Evolutionary conservation across 2,797 vertebrate genomes (phyloP).

Genomic region (Carapus acus): DNA sequence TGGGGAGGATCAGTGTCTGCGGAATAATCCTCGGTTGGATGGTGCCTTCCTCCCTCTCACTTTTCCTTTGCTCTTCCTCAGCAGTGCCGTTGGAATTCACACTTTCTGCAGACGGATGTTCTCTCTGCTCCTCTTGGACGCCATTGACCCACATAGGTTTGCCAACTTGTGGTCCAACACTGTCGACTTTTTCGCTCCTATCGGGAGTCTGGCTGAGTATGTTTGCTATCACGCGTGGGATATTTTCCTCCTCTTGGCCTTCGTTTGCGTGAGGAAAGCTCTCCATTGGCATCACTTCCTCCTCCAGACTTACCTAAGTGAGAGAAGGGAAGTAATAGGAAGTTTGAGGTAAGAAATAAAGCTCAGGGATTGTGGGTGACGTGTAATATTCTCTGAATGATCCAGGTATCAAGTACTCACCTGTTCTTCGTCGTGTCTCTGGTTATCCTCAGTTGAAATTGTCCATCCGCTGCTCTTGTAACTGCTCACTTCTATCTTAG

Average conservation of each 20-base stretch:
- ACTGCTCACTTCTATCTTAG: constrained; percentile 4
- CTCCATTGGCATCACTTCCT: not conserved
- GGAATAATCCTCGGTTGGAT: no score
- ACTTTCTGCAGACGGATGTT: not conserved
- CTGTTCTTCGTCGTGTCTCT: constrained; percentile 19
- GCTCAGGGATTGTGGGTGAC: not conserved
- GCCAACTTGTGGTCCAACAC: not conserved
- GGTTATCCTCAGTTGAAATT: constrained; percentile 1
- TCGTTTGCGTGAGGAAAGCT: constrained; percentile 2
- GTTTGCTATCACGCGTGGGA: not conserved
- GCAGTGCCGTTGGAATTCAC: not conserved
- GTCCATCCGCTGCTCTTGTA: not conserved
- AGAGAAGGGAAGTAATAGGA: constrained; percentile 15
- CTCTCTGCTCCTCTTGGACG: constrained; percentile 6
- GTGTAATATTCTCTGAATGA: not conserved
- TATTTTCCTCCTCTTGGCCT: constrained; percentile 15
- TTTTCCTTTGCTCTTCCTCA: constrained; percentile 9
- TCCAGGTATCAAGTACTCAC: constrained; percentile 12
- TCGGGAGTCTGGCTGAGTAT: not conserved
- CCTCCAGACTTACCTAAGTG: constrained; percentile 32
- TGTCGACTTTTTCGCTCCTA: not conserved
- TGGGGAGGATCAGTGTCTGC: not conserved
- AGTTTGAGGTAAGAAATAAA: no score
- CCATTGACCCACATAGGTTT: not conserved
- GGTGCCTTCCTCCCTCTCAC: no score